phyloP scores from a whole-genome alignment of 2,888 invertebrate species.

The Arge pagana region DNA sequence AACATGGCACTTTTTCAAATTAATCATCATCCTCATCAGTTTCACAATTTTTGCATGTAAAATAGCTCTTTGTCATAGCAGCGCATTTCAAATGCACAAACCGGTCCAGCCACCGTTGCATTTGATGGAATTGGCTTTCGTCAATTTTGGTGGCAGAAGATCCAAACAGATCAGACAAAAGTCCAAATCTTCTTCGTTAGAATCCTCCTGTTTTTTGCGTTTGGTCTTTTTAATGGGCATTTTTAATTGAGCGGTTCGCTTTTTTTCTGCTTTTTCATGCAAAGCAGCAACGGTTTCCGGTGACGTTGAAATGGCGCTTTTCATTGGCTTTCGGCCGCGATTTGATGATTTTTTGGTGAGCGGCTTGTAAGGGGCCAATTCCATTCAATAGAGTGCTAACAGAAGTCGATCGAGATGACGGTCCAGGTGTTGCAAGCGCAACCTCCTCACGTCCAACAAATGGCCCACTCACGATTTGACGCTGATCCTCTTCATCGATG shows the following conservation, averaged over 20 bases:
- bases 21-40: too few relatives aligned
- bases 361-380: slow-evolving; percentile 8
- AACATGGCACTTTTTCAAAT: too few relatives aligned
- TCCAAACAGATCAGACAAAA: slow-evolving; percentile 18
- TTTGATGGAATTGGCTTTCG: slow-evolving; percentile 14
- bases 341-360: too few relatives aligned
- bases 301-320: slow-evolving; percentile 11
- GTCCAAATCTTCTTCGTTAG: slow-evolving; percentile 8
- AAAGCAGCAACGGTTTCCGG: slow-evolving; percentile 5
- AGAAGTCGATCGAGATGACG: too few relatives aligned
- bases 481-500: slow-evolving; percentile 20
- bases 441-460: not conserved
- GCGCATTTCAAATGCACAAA: slow-evolving; percentile 9
- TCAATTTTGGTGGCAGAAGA: slow-evolving; percentile 6
- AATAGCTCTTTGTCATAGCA: slow-evolving; percentile 2
- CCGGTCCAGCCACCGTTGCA: slow-evolving; percentile 13
- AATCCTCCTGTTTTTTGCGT: slow-evolving; percentile 4
- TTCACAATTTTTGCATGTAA: slow-evolving; percentile 9
- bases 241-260: not conserved
- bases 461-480: slow-evolving; percentile 14
- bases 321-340: slow-evolving; percentile 24
- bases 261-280: slow-evolving; percentile 8
- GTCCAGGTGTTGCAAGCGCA: slow-evolving; percentile 7
- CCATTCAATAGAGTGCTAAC: not conserved
- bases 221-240: slow-evolving; percentile 3